phyloP scores from a whole-genome alignment of 2,113 vertebrate species.

The Protobothrops mucrosquamatus region DNA sequence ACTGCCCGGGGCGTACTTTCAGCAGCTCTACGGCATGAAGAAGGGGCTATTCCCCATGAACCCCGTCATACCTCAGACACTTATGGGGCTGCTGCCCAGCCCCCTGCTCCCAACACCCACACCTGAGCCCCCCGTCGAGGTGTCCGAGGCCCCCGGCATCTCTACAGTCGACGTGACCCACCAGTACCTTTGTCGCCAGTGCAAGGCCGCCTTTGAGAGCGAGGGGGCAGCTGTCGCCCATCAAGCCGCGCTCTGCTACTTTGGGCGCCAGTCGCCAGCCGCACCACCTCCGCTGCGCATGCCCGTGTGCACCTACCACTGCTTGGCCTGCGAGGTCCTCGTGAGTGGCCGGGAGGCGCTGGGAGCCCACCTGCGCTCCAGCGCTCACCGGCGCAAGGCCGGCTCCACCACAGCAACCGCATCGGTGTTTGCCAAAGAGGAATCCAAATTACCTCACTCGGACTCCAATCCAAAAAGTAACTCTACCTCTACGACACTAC shows the following conservation, averaged over 20 bases:
- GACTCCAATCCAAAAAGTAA: slow-evolving; percentile 72
- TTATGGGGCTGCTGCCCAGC: slow-evolving; percentile 69
- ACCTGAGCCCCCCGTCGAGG: slow-evolving; percentile 51
- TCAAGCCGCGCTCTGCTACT: slow-evolving; percentile 68
- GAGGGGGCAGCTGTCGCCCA: slow-evolving; percentile 63
- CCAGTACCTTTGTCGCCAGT: slow-evolving; percentile 69
- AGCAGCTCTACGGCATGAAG: slow-evolving; percentile 72
- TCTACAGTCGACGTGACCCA: slow-evolving; percentile 72
- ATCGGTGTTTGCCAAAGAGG: slow-evolving; percentile 75
- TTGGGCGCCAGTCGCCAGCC: slow-evolving; percentile 51
- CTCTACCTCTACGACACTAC: slow-evolving; percentile 74
- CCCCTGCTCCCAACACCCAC: slow-evolving; percentile 60
- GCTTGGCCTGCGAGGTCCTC: slow-evolving; percentile 73
- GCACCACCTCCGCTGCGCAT: slow-evolving; percentile 63
- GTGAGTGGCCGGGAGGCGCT: slow-evolving; percentile 70
- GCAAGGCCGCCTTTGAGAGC: slow-evolving; percentile 68
- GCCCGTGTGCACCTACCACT: slow-evolving; percentile 72
- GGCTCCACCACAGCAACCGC: slow-evolving; percentile 54
- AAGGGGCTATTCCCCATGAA: slow-evolving; percentile 72
- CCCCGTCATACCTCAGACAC: slow-evolving; percentile 71
- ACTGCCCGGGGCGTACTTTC: slow-evolving; percentile 69
- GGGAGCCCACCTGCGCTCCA: slow-evolving; percentile 70
- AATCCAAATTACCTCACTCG: slow-evolving; percentile 74
- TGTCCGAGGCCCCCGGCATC: slow-evolving; percentile 56
- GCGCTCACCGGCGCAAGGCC: slow-evolving; percentile 67